Evolutionary conservation across 2,113 vertebrate species (phyloP), one percentile per base, ranked within the genome.

Genomic region (Prolemur simus): DNA sequence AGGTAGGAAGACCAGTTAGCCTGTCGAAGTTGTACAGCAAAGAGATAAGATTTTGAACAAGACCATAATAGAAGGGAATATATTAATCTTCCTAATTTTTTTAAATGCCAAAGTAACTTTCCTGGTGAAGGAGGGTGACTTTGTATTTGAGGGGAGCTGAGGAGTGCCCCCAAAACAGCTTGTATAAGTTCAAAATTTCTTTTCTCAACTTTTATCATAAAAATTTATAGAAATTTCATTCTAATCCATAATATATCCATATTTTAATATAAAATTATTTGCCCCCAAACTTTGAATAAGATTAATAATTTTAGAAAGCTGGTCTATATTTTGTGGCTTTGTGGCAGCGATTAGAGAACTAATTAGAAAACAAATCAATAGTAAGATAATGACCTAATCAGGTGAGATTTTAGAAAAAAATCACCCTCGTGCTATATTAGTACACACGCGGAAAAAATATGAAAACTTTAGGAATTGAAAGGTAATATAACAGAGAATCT

Each of bases 201-300:
- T 80, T 68, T 95, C 21, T 93, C n/a, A 78, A 42, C 15, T 73
- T 71, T 56, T 95, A n/a, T 49, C 37, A 85, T 71, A 78, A 78
- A 88, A 69, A 52, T 56, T 58, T 17, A 52, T 91, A 60, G 49
- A 68, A 91, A 49, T 92, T 93, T 83, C 27, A 76, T 93, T 87
- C 8, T 91, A 23, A 49, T 87, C 29, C 4, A 21, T 76, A 83
- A 68, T 74, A 54, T 80, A 6, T 52, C 12, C 0, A 39, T 80
- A 12, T 93, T 74, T 86, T 82, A 90, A 77, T 91, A 23, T 76
- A 52, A 89, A 86, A 69, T 63, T 76, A 21, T 83, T 47, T 82
- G 29, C 23, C 20, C 18, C 27, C 34, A 45, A 2, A 54, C n/a
- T 92, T 95, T 74, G 64, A 80, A 69, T 71, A 73, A 45, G 25